These are phyloP conservation scores for Cryptops parisi DNA, from an alignment of 2,888 invertebrate genomes.

Conservation along the genomic window DNA sequence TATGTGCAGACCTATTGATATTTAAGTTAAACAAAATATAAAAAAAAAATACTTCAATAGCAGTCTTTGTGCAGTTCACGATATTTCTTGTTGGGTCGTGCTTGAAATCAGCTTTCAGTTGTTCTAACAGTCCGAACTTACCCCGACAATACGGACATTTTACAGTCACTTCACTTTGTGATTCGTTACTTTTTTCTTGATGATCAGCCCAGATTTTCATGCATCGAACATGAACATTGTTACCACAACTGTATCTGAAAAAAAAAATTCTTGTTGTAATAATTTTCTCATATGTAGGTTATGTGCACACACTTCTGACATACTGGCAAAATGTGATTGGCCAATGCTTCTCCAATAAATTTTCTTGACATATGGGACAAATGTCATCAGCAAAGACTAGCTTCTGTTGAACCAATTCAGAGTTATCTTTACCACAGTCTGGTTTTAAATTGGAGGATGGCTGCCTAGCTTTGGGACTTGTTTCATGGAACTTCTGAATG, in stretches of 20 bases:
- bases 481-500: too few relatives aligned
- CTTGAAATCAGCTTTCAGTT: slow-evolving; percentile 2
- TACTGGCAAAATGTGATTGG: slow-evolving; percentile 11
- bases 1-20: too few relatives aligned
- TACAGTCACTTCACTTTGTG: not conserved
- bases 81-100: slow-evolving; percentile 10
- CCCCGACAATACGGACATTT: slow-evolving; percentile 12
- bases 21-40: too few relatives aligned
- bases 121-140: slow-evolving; percentile 1
- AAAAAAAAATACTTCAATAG: too few relatives aligned
- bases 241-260: slow-evolving; percentile 9
- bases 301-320: not conserved
- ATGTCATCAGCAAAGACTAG: slow-evolving; percentile 9
- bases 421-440: too few relatives aligned
- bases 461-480: too few relatives aligned
- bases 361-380: slow-evolving; percentile 14
- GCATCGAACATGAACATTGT: slow-evolving; percentile 10
- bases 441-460: too few relatives aligned
- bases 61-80: too few relatives aligned
- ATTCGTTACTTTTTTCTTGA: not conserved
- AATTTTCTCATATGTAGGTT: too few relatives aligned
- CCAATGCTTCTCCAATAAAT: slow-evolving; percentile 10
- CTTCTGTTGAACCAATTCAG: too few relatives aligned
- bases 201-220: slow-evolving; percentile 14
- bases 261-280: not conserved